Conservation (phyloP, 2,888 invertebrate species). For the Amphipoea lucens region DNA sequence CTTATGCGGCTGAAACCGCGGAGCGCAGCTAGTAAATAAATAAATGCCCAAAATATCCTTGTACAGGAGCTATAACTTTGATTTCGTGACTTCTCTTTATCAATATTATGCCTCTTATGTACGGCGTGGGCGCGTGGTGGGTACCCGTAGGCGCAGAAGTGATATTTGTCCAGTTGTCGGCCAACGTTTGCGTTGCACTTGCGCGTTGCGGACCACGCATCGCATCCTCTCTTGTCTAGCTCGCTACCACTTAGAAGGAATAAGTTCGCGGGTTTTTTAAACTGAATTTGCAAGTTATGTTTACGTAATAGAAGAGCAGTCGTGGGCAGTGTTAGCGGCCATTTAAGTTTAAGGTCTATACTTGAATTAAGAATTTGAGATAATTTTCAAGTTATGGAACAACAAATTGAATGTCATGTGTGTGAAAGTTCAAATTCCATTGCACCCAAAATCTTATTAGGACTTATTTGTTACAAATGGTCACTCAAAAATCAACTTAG, state of each 20-base stretch:
- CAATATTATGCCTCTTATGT: conserved; percentile 23
- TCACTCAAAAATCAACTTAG: no score
- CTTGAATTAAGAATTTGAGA: no score
- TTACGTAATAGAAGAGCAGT: background rate
- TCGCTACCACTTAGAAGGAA: conserved; percentile 22
- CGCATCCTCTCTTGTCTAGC: conserved; percentile 23
- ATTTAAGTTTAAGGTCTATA: no score
- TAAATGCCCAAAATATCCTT: background rate
- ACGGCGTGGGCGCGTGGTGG: conserved; percentile 30
- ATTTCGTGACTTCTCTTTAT: conserved; percentile 21
- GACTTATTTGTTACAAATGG: no score
- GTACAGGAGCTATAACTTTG: background rate
- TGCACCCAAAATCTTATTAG: no score
- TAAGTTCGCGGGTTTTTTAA: conserved; percentile 34
- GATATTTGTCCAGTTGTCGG: conserved; percentile 60
- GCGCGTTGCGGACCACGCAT: conserved; percentile 42
- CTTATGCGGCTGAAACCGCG: no score
- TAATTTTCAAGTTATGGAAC: no score
- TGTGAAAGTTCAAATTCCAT: no score
- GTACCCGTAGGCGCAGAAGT: conserved; percentile 34
- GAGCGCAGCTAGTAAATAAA: no score
- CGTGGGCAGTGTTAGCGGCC: background rate
- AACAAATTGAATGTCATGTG: no score
- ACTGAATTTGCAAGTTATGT: background rate
- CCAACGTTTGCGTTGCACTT: conserved; percentile 62